Conservation (phyloP, 2,113 vertebrate species). For the Aviceda subcristata region DNA sequence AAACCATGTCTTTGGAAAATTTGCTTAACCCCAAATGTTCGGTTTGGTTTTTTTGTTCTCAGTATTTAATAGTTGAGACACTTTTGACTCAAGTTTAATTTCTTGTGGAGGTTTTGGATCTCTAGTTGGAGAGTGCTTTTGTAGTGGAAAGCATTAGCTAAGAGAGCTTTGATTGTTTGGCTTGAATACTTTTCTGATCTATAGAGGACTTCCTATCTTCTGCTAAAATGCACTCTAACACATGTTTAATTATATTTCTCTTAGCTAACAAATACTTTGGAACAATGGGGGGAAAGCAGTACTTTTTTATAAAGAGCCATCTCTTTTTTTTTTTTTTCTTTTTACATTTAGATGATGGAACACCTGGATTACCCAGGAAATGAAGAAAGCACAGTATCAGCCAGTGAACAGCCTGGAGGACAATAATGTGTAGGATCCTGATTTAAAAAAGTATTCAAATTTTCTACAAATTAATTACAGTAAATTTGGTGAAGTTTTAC, state of each 20-base stretch:
- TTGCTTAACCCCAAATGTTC: background rate
- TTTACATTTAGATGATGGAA: slow-evolving; percentile 71
- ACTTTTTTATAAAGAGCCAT: background rate
- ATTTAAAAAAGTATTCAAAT: background rate
- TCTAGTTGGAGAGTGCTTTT: background rate
- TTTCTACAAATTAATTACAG: slow-evolving; percentile 39
- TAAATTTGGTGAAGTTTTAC: slow-evolving; percentile 40
- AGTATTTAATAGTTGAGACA: background rate
- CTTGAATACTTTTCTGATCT: background rate
- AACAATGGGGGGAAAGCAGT: background rate
- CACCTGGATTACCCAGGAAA: slow-evolving; percentile 69
- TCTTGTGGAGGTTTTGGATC: background rate
- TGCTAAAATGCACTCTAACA: slow-evolving; percentile 42
- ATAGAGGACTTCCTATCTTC: background rate
- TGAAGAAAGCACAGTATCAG: slow-evolving; percentile 66
- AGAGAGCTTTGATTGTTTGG: background rate
- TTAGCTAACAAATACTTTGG: slow-evolving; percentile 44
- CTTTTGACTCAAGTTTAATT: background rate
- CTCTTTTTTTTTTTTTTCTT: background rate
- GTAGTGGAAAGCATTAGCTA: background rate
- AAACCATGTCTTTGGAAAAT: background rate
- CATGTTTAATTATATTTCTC: background rate
- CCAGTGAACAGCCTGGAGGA: slow-evolving; percentile 52
- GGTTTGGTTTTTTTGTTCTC: background rate
- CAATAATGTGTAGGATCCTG: slow-evolving; percentile 31